phyloP scores from a whole-genome alignment of 2,113 vertebrate genomes.

The Diphyllodes magnificus region DNA sequence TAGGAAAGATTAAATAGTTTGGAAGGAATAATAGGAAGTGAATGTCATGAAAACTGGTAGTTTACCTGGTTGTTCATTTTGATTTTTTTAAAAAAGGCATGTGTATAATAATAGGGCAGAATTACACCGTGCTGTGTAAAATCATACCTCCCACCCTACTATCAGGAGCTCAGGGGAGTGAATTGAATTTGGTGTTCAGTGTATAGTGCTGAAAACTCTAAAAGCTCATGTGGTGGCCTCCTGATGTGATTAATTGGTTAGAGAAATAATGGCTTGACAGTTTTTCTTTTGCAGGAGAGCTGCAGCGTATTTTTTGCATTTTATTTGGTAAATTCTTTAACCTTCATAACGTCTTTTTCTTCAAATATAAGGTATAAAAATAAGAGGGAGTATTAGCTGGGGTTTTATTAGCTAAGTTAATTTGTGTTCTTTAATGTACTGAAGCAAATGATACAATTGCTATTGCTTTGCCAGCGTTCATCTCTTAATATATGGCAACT shows the following conservation, averaged over 20 bases:
- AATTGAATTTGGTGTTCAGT: neutral
- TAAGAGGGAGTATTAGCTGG: neutral
- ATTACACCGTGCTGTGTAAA: neutral
- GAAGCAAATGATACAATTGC: neutral
- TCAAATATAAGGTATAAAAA: neutral
- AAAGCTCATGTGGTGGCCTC: neutral
- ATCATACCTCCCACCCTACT: neutral
- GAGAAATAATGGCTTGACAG: neutral
- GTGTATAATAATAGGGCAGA: neutral
- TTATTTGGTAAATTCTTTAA: neutral
- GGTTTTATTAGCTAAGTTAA: neutral
- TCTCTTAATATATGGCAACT: neutral
- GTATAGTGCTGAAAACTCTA: neutral
- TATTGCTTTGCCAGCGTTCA: neutral
- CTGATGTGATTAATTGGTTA: conserved; percentile 12
- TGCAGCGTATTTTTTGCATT: neutral
- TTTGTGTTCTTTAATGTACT: neutral
- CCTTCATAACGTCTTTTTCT: neutral
- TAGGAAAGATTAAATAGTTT: neutral
- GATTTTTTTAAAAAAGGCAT: too few species aligned
- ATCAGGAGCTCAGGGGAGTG: neutral
- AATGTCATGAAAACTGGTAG: neutral
- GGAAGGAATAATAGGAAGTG: neutral
- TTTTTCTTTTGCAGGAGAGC: neutral
- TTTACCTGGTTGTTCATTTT: neutral